Conservation (phyloP, 1,140 invertebrate genomes). For the Melitaea cinxia region DNA sequence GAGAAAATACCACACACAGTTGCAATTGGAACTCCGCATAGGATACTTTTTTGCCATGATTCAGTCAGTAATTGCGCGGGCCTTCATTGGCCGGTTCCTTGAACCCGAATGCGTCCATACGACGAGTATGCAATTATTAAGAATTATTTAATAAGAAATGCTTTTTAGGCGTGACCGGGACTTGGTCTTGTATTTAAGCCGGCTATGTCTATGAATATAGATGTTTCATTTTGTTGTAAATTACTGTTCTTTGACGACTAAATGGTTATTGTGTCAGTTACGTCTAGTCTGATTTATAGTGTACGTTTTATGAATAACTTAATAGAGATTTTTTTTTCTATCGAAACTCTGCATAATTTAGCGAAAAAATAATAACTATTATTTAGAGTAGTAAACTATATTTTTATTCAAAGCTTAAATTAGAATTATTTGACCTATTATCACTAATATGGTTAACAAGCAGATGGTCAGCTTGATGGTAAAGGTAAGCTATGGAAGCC, state of each 20-base stretch:
- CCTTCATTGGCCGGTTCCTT: slow-evolving; percentile 58
- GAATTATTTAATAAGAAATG: slow-evolving; percentile 31
- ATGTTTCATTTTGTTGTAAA: slow-evolving; percentile 55
- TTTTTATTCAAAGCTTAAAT: too few species aligned
- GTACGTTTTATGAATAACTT: slow-evolving; percentile 18
- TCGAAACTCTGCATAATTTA: neutral
- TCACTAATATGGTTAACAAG: too few species aligned
- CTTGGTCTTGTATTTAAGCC: slow-evolving; percentile 34
- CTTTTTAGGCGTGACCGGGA: slow-evolving; percentile 33
- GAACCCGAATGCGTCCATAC: slow-evolving; percentile 39
- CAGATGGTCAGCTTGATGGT: too few species aligned
- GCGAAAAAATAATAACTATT: neutral
- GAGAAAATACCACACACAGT: slow-evolving; percentile 76
- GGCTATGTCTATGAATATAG: slow-evolving; percentile 48
- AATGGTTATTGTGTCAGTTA: slow-evolving; percentile 40
- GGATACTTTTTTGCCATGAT: slow-evolving; percentile 71
- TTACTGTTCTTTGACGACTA: slow-evolving; percentile 46
- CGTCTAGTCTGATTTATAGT: slow-evolving; percentile 35
- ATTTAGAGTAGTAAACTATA: neutral
- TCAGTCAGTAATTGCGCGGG: slow-evolving; percentile 73
- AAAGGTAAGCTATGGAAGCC: too few species aligned
- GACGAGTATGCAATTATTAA: slow-evolving; percentile 30
- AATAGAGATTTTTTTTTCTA: neutral
- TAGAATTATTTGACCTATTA: too few species aligned
- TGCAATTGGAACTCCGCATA: slow-evolving; percentile 76